Conservation (phyloP, 2,797 vertebrate genomes). For the Cuculus canorus region DNA sequence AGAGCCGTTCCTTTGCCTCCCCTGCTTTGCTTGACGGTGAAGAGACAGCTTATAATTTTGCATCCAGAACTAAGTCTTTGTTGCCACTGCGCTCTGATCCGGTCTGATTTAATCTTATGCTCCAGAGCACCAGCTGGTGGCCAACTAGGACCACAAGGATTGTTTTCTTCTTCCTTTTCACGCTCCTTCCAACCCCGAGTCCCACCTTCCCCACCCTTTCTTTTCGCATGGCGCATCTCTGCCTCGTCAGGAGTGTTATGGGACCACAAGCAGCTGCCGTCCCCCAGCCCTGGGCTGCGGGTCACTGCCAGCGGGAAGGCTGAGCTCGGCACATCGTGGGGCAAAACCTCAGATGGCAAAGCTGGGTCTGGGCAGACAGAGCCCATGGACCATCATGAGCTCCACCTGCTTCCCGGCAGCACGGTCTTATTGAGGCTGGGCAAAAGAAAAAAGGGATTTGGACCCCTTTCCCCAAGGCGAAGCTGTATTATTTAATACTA, state of each 20-base stretch:
- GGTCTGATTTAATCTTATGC: not conserved
- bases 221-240: not conserved
- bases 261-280: not conserved
- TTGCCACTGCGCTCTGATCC: not conserved
- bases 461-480: not conserved
- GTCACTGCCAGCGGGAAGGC: not conserved
- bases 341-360: not conserved
- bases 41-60: not conserved
- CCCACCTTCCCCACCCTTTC: no score
- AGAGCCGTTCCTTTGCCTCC: not conserved
- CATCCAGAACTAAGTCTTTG: not conserved
- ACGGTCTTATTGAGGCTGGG: rapidly evolving
- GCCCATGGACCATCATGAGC: rapidly evolving
- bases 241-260: not conserved
- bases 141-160: not conserved
- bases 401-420: rapidly evolving
- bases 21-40: not conserved
- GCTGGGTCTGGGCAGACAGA: not conserved
- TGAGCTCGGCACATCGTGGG: not conserved
- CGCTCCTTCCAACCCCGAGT: not conserved
- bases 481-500: not conserved
- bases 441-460: not conserved
- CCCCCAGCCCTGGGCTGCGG: not conserved
- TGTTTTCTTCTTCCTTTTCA: not conserved
- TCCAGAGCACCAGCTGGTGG: not conserved